Conservation (phyloP, 1,140 invertebrate species). For the Penaeus indicus region DNA sequence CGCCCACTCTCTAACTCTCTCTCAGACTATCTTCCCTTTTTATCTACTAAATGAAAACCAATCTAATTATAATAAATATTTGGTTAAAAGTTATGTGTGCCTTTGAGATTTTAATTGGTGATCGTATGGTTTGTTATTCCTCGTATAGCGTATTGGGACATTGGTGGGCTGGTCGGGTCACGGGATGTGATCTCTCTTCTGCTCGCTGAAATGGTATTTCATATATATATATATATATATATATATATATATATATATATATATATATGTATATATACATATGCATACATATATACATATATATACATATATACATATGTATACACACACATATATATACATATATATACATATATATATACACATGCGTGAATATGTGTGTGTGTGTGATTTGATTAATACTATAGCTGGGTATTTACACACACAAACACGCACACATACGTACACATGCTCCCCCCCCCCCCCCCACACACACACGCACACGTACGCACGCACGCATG, state of each 20-base stretch:
- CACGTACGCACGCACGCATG: too few relatives aligned
- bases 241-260: neutral
- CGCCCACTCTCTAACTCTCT: slow-evolving; percentile 45
- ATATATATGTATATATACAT: neutral
- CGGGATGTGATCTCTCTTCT: too few relatives aligned
- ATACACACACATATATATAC: neutral
- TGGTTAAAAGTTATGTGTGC: slow-evolving; percentile 49
- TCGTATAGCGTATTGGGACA: too few relatives aligned
- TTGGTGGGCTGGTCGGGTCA: too few relatives aligned
- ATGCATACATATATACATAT: neutral
- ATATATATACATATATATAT: neutral
- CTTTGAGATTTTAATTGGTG: slow-evolving; percentile 37
- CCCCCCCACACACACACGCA: too few relatives aligned
- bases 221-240: neutral
- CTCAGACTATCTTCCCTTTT: slow-evolving; percentile 40
- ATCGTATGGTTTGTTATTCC: slow-evolving; percentile 35
- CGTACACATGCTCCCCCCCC: too few relatives aligned
- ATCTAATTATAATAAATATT: slow-evolving; percentile 58
- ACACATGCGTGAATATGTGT: too few relatives aligned
- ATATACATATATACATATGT: neutral
- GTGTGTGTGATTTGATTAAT: too few relatives aligned
- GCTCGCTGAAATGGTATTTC: neutral
- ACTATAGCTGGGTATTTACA: too few relatives aligned
- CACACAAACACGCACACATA: too few relatives aligned
- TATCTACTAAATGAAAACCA: slow-evolving; percentile 56